Conservation (phyloP, 2,113 vertebrate genomes). For the Cochlearius cochlearius region DNA sequence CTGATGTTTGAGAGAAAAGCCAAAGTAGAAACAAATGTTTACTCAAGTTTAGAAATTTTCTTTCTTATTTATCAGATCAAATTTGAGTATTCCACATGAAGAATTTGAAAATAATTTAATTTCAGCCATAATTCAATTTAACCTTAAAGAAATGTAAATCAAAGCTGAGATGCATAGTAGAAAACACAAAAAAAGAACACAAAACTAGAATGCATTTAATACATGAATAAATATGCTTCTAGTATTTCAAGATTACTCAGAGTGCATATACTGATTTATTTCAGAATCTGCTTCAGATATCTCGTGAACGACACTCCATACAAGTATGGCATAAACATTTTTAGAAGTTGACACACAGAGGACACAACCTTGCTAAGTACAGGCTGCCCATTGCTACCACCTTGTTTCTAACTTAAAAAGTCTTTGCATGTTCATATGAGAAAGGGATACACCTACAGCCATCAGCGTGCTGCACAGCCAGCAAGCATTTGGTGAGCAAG, state of each 20-base stretch:
- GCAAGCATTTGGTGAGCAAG: neutral
- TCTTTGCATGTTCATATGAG: neutral
- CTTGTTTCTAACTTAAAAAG: neutral
- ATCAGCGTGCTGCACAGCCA: neutral
- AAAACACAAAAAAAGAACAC: neutral
- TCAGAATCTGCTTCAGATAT: neutral
- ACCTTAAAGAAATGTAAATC: neutral
- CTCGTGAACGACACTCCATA: rapidly evolving
- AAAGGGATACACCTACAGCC: neutral
- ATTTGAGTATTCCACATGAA: neutral
- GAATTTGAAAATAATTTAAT: neutral
- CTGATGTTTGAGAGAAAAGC: neutral
- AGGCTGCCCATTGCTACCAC: neutral
- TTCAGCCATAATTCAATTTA: neutral
- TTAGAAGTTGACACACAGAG: neutral
- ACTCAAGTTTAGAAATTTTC: neutral
- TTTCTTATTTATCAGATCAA: neutral
- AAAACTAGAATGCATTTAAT: neutral
- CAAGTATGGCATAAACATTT: neutral
- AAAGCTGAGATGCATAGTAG: neutral
- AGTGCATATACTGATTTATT: neutral
- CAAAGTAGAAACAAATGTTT: neutral
- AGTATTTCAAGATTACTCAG: neutral
- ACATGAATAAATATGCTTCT: neutral
- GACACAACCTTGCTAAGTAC: neutral